phyloP scores from a whole-genome alignment of 2,797 vertebrate genomes.

The Cyclura pinguis region DNA sequence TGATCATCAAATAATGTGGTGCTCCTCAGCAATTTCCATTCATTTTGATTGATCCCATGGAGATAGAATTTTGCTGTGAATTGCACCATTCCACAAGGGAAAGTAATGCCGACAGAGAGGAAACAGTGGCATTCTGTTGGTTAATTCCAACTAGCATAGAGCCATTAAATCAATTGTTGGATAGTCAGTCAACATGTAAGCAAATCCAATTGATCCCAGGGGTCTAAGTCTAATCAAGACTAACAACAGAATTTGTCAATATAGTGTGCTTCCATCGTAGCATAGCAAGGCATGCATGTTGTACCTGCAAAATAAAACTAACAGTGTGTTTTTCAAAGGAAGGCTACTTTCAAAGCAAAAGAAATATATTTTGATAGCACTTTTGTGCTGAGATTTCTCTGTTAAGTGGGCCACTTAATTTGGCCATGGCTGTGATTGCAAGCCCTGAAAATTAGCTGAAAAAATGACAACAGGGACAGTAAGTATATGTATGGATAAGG shows the following conservation, averaged over 20 bases:
- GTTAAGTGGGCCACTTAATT: neutral
- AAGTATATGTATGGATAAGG: neutral
- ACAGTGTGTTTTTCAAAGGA: neutral
- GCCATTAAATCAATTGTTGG: no score
- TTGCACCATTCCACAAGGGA: neutral
- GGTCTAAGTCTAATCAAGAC: no score
- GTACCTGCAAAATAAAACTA: neutral
- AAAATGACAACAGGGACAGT: neutral
- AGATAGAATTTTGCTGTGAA: neutral
- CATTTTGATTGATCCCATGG: neutral
- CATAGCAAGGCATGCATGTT: neutral
- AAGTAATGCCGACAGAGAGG: neutral
- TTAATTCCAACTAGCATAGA: no score
- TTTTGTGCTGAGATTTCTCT: neutral
- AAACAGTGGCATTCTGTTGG: neutral
- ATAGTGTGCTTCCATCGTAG: neutral
- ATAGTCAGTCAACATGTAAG: no score
- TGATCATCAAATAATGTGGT: neutral
- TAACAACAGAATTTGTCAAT: neutral
- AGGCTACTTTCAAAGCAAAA: neutral
- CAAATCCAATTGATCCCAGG: no score
- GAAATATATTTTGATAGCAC: neutral
- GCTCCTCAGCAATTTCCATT: neutral
- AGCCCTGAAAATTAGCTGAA: neutral
- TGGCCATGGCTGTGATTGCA: neutral